A percentile compares a stretch with the other conserved stretches of the same genome.
These are phyloP conservation scores for Sarotherodon lohbergeri DNA, from an alignment of 2,113 vertebrate species.

Conservation along the genomic window DNA sequence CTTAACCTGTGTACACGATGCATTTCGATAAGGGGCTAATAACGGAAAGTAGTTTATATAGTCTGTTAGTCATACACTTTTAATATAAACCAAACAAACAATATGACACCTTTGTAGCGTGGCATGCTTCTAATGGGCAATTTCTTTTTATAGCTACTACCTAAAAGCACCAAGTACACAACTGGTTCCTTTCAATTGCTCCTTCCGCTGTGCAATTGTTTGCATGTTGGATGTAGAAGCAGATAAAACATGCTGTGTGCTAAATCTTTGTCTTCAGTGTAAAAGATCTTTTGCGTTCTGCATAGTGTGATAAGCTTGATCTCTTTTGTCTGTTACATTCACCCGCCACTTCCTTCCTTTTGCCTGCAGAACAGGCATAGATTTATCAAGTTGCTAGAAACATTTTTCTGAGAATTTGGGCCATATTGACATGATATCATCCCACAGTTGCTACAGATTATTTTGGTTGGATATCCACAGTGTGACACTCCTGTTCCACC, in stretches of 20 bases:
- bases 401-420: background rate
- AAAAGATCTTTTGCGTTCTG: accelerated
- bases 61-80: background rate
- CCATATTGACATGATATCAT: background rate
- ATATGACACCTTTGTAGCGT: background rate
- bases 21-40: background rate
- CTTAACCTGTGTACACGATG: background rate
- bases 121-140: background rate
- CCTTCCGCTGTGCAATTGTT: background rate
- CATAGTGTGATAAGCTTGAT: background rate
- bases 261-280: background rate
- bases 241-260: background rate
- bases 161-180: background rate
- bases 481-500: background rate
- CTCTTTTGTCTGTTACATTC: background rate
- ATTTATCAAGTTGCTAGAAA: background rate
- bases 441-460: background rate
- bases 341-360: background rate
- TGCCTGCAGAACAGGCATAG: background rate
- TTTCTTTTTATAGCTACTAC: background rate
- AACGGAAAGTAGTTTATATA: background rate
- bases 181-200: background rate
- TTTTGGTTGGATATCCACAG: background rate
- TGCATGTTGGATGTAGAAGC: background rate
- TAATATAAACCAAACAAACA: background rate